Evolutionary conservation across 2,113 vertebrate genomes (phyloP), one percentile per base, ranked within the genome.

Genomic region (Polyodon spathula): DNA sequence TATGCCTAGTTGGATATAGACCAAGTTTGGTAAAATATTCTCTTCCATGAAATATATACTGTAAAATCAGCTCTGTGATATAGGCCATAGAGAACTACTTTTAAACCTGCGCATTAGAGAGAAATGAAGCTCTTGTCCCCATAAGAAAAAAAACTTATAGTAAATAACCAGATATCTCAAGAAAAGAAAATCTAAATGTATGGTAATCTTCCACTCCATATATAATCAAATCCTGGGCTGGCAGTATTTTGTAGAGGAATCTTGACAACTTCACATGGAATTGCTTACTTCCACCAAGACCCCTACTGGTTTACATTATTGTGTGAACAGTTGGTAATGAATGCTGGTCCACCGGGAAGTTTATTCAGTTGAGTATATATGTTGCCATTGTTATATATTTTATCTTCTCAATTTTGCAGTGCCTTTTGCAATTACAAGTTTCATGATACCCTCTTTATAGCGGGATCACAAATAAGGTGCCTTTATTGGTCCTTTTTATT

Each of bases 201-300:
- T 50, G 6, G 42, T 50, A 50, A 50, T 50, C 7, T 10, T 50
- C 46, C 11, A 14, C 5, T 12, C 4, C 4, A 50, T n/a, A n/a
- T n/a, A n/a, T n/a, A 50, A 50, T 50, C 11, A 50, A 50, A 50
- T 12, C 11, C 46, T 14, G 46, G n/a, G 46, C 46, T 11, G 6
- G 46, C 10, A 50, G 46, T 12, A 50, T 9, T 50, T n/a, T 63
- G 63, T 57, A n/a, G 57, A 43, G 4, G 46, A 59, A 39, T 60
- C 52, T 5, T 65, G 46, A 37, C 2, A 66, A 9, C 46, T 57
- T 61, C 44, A 66, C 8, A 63, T 40, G 27, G 56, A 62, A 62
- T 0, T 50, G 5, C 7, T 55, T 1, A 51, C 61, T 64, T 75
- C 58, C 55, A 54, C 53, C 37, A n/a, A 3, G 58, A 53, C 44